phyloP scores from a whole-genome alignment of 2,888 invertebrate genomes.

The Blera fallax region DNA sequence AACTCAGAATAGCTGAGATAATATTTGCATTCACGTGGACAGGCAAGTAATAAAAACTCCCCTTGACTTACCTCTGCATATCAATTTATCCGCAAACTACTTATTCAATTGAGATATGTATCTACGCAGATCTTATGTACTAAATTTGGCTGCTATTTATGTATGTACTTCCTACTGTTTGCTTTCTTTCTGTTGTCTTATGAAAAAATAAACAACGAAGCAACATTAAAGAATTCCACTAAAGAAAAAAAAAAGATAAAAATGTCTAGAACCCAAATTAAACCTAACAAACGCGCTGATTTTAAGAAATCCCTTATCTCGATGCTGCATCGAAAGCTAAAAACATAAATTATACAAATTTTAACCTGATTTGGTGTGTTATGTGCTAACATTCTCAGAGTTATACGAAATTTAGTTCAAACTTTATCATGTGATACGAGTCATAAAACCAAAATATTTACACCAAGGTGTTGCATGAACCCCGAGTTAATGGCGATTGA shows the following conservation, averaged over 20 bases:
- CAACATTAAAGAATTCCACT: neutral
- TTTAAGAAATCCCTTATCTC: too few species aligned
- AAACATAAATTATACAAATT: constrained; percentile 14
- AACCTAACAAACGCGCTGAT: too few species aligned
- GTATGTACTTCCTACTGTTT: neutral
- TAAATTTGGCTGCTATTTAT: neutral
- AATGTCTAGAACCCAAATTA: neutral
- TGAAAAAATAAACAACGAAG: constrained; percentile 4
- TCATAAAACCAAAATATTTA: neutral
- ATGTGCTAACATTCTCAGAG: neutral
- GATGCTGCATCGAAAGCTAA: neutral
- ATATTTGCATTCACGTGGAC: neutral
- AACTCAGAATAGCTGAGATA: too few species aligned
- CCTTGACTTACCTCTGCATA: neutral
- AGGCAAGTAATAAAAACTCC: neutral
- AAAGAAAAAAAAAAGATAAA: neutral
- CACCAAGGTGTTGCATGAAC: neutral
- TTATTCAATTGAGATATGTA: neutral
- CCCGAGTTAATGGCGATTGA: neutral
- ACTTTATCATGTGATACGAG: neutral
- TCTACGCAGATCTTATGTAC: neutral
- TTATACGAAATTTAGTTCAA: neutral
- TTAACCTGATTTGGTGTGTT: neutral
- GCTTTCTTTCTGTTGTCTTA: neutral
- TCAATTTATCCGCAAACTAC: neutral